These are phyloP conservation scores for Synaphobranchus kaupii DNA, from an alignment of 2,797 vertebrate genomes.

Conservation along the genomic window DNA sequence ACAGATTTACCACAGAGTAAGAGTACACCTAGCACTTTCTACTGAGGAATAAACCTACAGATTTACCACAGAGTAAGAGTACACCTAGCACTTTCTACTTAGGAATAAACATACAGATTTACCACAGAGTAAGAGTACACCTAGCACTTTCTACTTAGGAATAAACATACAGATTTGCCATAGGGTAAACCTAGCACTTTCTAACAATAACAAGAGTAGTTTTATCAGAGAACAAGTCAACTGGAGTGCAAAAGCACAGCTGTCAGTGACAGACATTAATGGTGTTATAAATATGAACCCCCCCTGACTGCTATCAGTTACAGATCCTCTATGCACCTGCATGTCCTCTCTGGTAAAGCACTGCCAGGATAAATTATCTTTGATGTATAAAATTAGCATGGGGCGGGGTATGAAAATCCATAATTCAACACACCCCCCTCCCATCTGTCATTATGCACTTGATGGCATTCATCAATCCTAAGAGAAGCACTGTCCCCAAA, in stretches of 20 bases:
- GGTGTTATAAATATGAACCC: too few species aligned
- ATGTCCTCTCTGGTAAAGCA: slow-evolving; percentile 50
- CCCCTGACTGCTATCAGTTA: too few species aligned
- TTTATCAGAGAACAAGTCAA: too few species aligned
- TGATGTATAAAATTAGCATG: slow-evolving; percentile 71
- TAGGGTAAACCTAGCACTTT: too few species aligned
- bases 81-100: not conserved
- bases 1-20: too few species aligned
- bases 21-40: not conserved
- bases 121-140: not conserved
- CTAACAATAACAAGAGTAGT: too few species aligned
- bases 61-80: not conserved
- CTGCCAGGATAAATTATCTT: slow-evolving; percentile 62
- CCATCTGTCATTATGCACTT: slow-evolving; percentile 1
- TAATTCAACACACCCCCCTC: slow-evolving; percentile 44
- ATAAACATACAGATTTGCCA: not conserved
- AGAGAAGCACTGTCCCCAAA: not conserved
- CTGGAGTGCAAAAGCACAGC: too few species aligned
- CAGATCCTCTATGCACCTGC: too few species aligned
- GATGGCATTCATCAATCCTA: not conserved
- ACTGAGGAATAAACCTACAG: not conserved
- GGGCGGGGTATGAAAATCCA: slow-evolving; percentile 61
- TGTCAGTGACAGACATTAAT: too few species aligned
- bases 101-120: not conserved
- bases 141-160: not conserved